Evolutionary conservation across 2,113 vertebrate genomes (phyloP).

Genomic region (Cavia aperea): DNA sequence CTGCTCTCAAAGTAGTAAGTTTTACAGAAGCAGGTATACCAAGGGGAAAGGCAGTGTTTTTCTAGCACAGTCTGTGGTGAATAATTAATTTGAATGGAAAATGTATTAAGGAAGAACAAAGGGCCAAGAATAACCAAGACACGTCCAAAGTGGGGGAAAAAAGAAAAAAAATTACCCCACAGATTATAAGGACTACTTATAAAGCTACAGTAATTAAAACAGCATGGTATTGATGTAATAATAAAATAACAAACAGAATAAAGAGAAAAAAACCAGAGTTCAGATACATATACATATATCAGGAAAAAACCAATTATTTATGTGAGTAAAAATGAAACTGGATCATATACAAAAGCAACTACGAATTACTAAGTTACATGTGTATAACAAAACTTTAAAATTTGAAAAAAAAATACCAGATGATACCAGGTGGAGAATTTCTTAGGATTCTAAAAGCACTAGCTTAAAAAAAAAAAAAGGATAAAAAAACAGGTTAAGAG

Average conservation of each 20-base stretch:
- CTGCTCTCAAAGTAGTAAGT: background rate
- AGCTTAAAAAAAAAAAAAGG: background rate
- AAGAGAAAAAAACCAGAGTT: background rate
- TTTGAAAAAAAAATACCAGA: background rate
- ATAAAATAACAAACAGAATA: constrained; percentile 13
- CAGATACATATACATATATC: background rate
- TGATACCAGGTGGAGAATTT: background rate
- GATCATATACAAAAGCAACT: background rate
- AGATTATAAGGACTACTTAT: constrained; percentile 39
- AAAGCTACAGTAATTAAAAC: constrained; percentile 49
- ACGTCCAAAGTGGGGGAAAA: constrained; percentile 21
- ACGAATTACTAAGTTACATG: background rate
- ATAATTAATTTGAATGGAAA: constrained; percentile 59
- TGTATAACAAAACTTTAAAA: constrained; percentile 11
- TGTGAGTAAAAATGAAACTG: constrained; percentile 15
- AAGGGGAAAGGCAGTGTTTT: constrained; percentile 24
- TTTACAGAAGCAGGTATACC: background rate
- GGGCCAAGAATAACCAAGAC: constrained; percentile 36
- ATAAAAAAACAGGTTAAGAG: constrained; percentile 20
- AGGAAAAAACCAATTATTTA: background rate
- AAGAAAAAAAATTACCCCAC: background rate
- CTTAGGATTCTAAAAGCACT: constrained; percentile 15
- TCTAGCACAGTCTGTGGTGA: constrained; percentile 45
- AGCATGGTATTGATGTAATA: background rate
- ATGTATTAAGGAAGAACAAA: constrained; percentile 48